A percentile compares a stretch with the other conserved stretches of the same genome.
Evolutionary conservation across 53 echinoderm and acorn worm genomes (phyloP).

Genomic region (Astropecten irregularis): DNA sequence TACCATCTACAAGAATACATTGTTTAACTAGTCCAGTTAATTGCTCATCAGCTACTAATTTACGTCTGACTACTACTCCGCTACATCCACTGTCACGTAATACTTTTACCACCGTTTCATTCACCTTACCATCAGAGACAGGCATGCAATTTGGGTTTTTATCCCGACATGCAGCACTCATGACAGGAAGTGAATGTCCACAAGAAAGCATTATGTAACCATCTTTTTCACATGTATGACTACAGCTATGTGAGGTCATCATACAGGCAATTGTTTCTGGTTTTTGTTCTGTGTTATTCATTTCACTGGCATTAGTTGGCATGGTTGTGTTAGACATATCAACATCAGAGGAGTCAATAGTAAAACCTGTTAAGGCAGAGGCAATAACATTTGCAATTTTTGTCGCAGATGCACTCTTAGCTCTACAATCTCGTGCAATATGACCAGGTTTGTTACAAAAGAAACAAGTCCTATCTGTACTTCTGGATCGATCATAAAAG

Average conservation of each 20-base stretch:
- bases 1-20: conserved; percentile 50
- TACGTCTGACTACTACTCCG: conserved; percentile 9
- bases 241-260: neutral
- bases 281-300: neutral
- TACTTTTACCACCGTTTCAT: neutral
- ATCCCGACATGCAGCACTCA: conserved; percentile 26
- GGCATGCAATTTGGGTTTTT: conserved; percentile 23
- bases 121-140: conserved; percentile 30
- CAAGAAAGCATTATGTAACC: conserved; percentile 14
- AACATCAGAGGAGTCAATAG: too few relatives aligned
- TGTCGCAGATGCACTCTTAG: neutral
- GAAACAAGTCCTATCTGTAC: neutral
- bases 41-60: neutral
- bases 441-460: neutral
- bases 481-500: neutral
- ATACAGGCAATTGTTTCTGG: conserved; percentile 15
- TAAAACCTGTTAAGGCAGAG: neutral
- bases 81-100: conserved; percentile 57
- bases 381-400: neutral
- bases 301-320: too few relatives aligned
- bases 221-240: neutral
- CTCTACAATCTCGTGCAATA: neutral
- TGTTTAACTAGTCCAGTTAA: conserved; percentile 18
- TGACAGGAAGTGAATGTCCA: conserved; percentile 31
- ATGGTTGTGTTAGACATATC: too few relatives aligned